phyloP scores from a whole-genome alignment of 2,113 vertebrate species.

The Dromaius novaehollandiae region DNA sequence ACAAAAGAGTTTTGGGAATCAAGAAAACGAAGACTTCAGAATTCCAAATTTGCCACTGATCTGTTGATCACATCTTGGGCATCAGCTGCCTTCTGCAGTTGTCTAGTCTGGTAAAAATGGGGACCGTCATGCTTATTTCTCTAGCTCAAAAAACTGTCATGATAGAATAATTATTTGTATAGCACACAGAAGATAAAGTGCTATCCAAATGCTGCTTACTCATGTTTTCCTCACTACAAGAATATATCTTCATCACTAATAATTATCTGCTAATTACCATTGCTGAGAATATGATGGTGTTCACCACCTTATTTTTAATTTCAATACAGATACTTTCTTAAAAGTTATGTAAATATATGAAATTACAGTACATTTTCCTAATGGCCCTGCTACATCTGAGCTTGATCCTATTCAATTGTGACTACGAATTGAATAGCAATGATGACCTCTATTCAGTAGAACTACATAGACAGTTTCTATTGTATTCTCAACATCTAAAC shows the following conservation, averaged over 20 bases:
- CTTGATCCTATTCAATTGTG: constrained; percentile 4
- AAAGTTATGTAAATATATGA: constrained; percentile 40
- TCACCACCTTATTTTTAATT: constrained; percentile 39
- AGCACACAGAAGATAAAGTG: background rate
- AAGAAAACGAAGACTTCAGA: background rate
- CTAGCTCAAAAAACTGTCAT: background rate
- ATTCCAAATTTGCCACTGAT: background rate
- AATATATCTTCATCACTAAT: constrained; percentile 52
- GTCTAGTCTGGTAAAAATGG: constrained; percentile 17
- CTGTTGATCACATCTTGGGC: background rate
- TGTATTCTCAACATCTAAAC: background rate
- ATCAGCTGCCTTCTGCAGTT: constrained; percentile 44
- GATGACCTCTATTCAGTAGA: constrained; percentile 21
- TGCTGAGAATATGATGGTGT: constrained; percentile 4
- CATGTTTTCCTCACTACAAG: constrained; percentile 46
- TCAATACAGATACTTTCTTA: constrained; percentile 18
- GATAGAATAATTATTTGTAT: constrained; percentile 47
- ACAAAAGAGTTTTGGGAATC: background rate
- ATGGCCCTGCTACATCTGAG: background rate
- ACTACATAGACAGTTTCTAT: constrained; percentile 5
- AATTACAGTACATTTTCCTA: constrained; percentile 52
- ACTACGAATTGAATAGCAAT: constrained; percentile 18
- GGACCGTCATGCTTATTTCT: constrained; percentile 12
- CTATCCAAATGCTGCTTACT: constrained; percentile 52
- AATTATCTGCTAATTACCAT: constrained; percentile 61